These are phyloP conservation scores for Anarsia innoxiella DNA, from an alignment of 2,888 invertebrate species.

Conservation along the genomic window DNA sequence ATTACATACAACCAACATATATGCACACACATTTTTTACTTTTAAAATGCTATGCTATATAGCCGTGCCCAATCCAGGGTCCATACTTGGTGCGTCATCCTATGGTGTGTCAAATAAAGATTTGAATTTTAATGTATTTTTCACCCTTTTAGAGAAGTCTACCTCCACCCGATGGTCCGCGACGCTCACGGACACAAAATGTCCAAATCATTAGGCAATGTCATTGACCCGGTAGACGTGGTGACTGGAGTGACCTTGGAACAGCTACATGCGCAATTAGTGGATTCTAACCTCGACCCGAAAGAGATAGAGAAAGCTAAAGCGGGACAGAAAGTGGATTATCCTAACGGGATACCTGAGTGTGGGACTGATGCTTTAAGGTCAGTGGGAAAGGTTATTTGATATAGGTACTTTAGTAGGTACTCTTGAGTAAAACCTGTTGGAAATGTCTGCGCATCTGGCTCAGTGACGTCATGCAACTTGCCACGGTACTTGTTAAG, in stretches of 20 bases:
- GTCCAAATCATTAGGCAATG: conserved; percentile 99
- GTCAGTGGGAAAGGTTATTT: no score
- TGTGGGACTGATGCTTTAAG: conserved; percentile 96
- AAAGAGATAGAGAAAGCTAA: conserved; percentile 86
- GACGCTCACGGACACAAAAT: conserved; percentile 99
- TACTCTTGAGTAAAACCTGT: no score
- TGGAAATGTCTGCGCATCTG: no score
- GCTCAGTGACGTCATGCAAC: no score
- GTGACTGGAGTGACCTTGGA: conserved; percentile 90
- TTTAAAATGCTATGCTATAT: no score
- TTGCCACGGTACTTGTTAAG: no score
- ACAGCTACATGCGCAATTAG: conserved; percentile 83
- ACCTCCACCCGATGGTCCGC: conserved; percentile 96
- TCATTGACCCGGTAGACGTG: conserved; percentile 97
- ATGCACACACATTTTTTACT: no score
- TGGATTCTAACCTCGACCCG: conserved; percentile 88
- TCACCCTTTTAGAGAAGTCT: conserved; percentile 79
- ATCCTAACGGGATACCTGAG: conserved; percentile 95
- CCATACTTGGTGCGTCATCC: no score
- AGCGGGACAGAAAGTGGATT: conserved; percentile 84
- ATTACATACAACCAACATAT: neutral
- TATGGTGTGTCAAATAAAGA: no score
- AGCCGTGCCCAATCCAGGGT: no score
- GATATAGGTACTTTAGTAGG: no score
- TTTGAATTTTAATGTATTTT: no score